Evolutionary conservation across 2,797 vertebrate genomes (phyloP).

Genomic region (Xiphophorus birchmanni): DNA sequence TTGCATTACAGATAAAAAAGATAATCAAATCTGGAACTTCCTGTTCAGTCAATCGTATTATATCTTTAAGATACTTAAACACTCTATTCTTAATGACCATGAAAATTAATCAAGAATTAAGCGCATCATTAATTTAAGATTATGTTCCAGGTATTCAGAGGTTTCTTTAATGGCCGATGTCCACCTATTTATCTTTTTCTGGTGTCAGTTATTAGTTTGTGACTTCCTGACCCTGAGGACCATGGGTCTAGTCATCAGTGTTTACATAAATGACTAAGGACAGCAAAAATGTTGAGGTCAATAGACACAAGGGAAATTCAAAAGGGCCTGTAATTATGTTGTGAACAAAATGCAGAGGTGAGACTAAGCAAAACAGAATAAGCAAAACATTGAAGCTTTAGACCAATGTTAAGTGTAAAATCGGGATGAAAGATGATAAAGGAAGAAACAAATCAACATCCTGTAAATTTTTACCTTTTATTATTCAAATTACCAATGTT

Average conservation of each 20-base stretch:
- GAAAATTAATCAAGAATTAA: background rate
- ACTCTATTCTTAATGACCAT: conserved; percentile 16
- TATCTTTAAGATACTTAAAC: conserved; percentile 5
- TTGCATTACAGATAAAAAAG: background rate
- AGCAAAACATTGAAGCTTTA: conserved; percentile 1
- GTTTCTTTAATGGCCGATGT: conserved; percentile 4
- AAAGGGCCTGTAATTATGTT: conserved; percentile 15
- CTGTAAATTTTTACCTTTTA: background rate
- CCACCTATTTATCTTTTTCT: conserved; percentile 14
- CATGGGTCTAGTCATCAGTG: conserved; percentile 13
- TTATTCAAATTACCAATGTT: background rate
- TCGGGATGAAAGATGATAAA: background rate
- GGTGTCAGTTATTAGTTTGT: conserved; percentile 27
- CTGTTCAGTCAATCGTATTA: conserved; percentile 17
- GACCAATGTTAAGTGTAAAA: background rate
- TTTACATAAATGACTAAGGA: conserved; percentile 14
- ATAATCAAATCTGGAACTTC: background rate
- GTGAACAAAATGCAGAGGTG: conserved; percentile 5
- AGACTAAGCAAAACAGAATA: conserved; percentile 1
- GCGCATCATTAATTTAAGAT: conserved; percentile 3
- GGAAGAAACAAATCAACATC: background rate
- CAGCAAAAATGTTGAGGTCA: conserved; percentile 21
- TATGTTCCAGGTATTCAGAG: conserved; percentile 4
- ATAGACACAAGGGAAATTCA: conserved; percentile 5
- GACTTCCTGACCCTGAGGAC: conserved; percentile 24